Evolutionary conservation across 2,888 invertebrate species (phyloP), one percentile per base, ranked within the genome.

Genomic region (Smittia sp.): DNA sequence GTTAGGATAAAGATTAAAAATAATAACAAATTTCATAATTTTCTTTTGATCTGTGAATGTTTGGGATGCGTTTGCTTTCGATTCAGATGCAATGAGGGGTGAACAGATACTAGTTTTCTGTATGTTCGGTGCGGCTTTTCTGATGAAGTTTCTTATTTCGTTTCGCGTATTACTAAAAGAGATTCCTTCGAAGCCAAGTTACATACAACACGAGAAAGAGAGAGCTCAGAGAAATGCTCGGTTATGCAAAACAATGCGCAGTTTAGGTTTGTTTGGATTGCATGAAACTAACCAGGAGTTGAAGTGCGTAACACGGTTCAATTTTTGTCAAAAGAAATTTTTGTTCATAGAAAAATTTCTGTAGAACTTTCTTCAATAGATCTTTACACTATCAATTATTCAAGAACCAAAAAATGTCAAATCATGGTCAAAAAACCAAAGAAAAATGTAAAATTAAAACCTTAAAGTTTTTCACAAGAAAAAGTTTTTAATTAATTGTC

Each of bases 1-100:
- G 82, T 76, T 77, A 73, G 65, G 73, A 73, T 73, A 73, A 39
- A 74, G 67, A 74, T 74, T 58, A 74, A 73, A 65, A 67, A 32
- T 58, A 63, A 63, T 63, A 63, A 63, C 25, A 63, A 63, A 63
- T 4, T 63, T 24, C 27, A 27, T 63, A 24, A 63, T 25, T 63
- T 46, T 46, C 46, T 46, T 46, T 46, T 46, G 46, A 46, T 46
- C 15, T 46, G 46, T 46, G n/a, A 46, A 46, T 32, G 32, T 32
- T 32, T 46, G 4, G 9, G 58, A 58, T 58, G 58, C 24, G n/a
- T 66, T 66, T 66, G 9, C 18, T 46, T 46, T 63, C 25, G 22
- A 15, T 63, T 24, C 25, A 13, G 25, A 63, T 63, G 63, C 11
- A 46, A 15, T 9, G 3, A 46, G 52, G n/a, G 4, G 18, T 9